Evolutionary conservation across 2,888 invertebrate genomes (phyloP).

Genomic region (Rhingia campestris): DNA sequence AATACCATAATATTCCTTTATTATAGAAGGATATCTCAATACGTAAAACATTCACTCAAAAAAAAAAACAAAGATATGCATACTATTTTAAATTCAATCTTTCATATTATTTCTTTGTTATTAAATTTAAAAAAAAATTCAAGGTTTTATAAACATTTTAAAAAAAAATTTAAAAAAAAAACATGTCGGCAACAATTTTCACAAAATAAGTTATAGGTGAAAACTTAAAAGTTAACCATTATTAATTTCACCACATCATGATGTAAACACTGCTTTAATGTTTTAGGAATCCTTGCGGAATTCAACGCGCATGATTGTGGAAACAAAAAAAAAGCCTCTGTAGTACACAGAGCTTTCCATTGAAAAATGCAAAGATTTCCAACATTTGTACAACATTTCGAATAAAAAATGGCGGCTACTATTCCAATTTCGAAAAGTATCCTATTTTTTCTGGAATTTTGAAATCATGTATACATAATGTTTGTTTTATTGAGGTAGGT

Average conservation of each 20-base stretch:
- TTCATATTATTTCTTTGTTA: no score
- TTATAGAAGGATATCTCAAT: no score
- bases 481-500: conserved; percentile 58
- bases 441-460: conserved; percentile 27
- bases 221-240: not conserved
- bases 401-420: conserved; percentile 51
- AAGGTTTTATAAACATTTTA: no score
- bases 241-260: not conserved
- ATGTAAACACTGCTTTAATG: conserved; percentile 22
- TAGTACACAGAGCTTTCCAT: conserved; percentile 42
- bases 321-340: conserved; percentile 11
- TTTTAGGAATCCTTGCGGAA: not conserved
- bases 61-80: no score
- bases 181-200: no score
- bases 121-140: no score
- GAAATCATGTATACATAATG: not conserved
- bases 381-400: conserved; percentile 18
- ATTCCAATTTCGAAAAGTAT: conserved; percentile 37
- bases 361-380: conserved; percentile 29
- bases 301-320: conserved; percentile 35
- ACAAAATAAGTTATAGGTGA: no score
- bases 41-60: no score
- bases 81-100: no score
- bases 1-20: no score
- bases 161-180: no score